Evolutionary conservation across 2,888 invertebrate genomes (phyloP).

Genomic region (Entomobrya proxima): DNA sequence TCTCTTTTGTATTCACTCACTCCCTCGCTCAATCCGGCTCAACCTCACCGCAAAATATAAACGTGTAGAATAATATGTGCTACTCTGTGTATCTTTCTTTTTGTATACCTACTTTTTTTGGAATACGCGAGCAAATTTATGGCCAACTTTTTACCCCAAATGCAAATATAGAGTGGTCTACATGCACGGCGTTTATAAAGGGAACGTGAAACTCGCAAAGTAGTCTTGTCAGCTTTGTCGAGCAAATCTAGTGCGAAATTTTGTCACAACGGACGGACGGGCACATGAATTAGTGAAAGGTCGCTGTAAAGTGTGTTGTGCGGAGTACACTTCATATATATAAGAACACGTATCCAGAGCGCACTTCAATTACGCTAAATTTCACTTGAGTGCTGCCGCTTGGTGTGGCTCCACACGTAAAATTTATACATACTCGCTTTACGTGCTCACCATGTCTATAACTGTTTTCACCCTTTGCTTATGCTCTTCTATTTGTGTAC

Average conservation of each 20-base stretch:
- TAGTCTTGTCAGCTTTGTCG: constrained; percentile 51
- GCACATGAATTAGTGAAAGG: constrained; percentile 63
- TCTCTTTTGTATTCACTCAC: background rate
- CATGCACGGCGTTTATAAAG: background rate
- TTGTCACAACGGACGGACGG: constrained; percentile 45
- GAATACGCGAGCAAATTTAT: constrained; percentile 15
- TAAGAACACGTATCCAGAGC: background rate
- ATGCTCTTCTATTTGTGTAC: background rate
- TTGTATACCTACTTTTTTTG: background rate
- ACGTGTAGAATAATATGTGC: background rate
- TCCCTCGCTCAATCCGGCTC: background rate
- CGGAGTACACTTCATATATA: background rate
- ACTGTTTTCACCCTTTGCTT: background rate
- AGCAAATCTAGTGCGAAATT: constrained; percentile 65
- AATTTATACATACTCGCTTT: background rate
- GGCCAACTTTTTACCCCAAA: constrained; percentile 17
- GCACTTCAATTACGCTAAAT: constrained; percentile 1
- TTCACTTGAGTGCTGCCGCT: background rate
- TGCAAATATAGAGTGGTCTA: background rate
- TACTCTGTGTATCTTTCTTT: background rate
- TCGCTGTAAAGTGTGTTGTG: constrained; percentile 5
- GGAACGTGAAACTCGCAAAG: background rate
- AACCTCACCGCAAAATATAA: background rate
- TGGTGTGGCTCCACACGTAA: background rate
- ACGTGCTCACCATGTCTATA: background rate